Conservation (phyloP, 2,797 vertebrate genomes). For the Neosalanx taihuensis region DNA sequence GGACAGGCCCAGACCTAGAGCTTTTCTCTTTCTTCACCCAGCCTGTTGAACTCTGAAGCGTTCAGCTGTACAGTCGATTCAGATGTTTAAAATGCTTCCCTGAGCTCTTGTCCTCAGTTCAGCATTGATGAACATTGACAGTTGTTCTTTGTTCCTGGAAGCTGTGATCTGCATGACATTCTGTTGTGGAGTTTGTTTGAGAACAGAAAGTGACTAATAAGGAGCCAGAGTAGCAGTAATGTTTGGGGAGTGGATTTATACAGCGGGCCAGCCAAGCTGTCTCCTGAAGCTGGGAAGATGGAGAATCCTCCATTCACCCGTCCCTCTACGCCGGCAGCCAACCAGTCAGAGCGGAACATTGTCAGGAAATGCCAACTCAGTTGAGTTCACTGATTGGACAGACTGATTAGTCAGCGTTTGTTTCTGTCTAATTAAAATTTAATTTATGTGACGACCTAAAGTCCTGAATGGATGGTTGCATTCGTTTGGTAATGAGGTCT, state of each 20-base stretch:
- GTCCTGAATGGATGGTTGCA: slow-evolving; percentile 27
- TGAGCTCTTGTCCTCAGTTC: slow-evolving; percentile 4
- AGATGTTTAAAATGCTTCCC: slow-evolving; percentile 31
- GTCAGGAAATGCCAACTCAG: slow-evolving; percentile 30
- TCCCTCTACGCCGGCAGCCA: slow-evolving; percentile 1
- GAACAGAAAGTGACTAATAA: slow-evolving; percentile 4
- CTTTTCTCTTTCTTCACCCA: slow-evolving; percentile 39
- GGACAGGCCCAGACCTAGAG: slow-evolving; percentile 51
- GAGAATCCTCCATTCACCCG: slow-evolving; percentile 8
- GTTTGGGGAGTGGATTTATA: slow-evolving; percentile 20
- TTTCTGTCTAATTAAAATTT: slow-evolving; percentile 36
- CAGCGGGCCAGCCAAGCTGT: slow-evolving; percentile 28
- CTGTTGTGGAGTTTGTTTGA: slow-evolving; percentile 28
- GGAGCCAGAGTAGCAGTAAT: background rate
- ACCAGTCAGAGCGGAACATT: slow-evolving; percentile 23
- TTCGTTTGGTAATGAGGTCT: slow-evolving; percentile 6
- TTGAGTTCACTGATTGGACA: slow-evolving; percentile 17
- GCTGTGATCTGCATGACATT: slow-evolving; percentile 36
- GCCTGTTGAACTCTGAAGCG: slow-evolving; percentile 38
- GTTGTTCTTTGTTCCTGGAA: slow-evolving; percentile 24
- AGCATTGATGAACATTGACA: slow-evolving; percentile 34
- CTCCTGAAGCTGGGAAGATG: slow-evolving; percentile 21
- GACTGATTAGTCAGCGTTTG: slow-evolving; percentile 25
- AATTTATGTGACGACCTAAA: slow-evolving; percentile 28
- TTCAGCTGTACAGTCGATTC: slow-evolving; percentile 33